These are phyloP conservation scores for Drosophila stalkeri DNA, from an alignment of 2,888 invertebrate species.

Conservation along the genomic window DNA sequence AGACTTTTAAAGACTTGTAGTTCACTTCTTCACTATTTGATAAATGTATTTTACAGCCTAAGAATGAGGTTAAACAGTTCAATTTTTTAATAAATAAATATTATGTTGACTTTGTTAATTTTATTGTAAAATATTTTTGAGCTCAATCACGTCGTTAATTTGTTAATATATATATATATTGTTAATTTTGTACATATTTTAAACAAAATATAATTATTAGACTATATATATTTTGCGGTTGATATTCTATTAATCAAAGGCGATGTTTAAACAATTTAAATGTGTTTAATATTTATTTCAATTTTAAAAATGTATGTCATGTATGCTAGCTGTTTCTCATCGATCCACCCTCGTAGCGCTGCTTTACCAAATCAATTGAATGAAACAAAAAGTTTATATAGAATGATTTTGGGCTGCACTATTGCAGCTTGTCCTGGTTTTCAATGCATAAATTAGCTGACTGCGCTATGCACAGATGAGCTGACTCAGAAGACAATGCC, in stretches of 20 bases:
- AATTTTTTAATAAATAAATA: not conserved
- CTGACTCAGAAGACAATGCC: constrained; percentile 8
- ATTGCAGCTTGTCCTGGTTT: constrained; percentile 22
- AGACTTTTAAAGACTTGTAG: not conserved
- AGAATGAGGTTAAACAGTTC: not conserved
- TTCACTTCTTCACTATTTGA: not conserved
- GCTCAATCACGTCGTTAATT: no score
- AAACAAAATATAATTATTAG: no score
- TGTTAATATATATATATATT: no score
- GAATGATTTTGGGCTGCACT: constrained; percentile 38
- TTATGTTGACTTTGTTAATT: no score
- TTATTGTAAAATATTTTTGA: no score
- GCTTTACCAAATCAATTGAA: constrained; percentile 29
- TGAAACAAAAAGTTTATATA: constrained; percentile 16
- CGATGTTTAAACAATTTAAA: no score
- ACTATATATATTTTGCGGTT: no score
- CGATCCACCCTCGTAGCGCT: not conserved
- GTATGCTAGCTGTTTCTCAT: not conserved
- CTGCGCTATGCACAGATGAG: constrained; percentile 24
- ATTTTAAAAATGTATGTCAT: no score
- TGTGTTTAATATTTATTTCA: no score
- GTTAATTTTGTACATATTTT: no score
- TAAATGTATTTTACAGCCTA: not conserved
- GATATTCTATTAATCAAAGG: no score
- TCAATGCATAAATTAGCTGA: constrained; percentile 59